Conservation (phyloP, 1,140 invertebrate genomes). For the Drosophila punjabiensis region DNA sequence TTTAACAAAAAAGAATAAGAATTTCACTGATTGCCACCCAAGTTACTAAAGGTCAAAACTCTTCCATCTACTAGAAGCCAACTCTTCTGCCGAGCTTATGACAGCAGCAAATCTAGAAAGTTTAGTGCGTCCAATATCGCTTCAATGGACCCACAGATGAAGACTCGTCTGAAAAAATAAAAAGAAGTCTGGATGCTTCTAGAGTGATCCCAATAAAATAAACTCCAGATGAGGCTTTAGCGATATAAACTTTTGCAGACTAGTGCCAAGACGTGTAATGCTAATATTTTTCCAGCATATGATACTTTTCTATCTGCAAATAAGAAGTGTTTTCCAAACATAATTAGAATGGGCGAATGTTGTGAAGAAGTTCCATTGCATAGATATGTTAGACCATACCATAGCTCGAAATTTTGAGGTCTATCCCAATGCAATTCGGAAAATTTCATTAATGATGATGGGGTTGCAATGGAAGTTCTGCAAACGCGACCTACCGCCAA, state of each 20-base stretch:
- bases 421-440: slow-evolving; percentile 1
- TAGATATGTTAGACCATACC: slow-evolving; percentile 21
- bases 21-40: too few relatives aligned
- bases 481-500: too few relatives aligned
- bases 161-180: not conserved
- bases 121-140: too few relatives aligned
- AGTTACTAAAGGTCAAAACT: too few relatives aligned
- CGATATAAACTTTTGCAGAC: not conserved
- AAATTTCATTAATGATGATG: slow-evolving; percentile 1
- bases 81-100: too few relatives aligned
- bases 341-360: slow-evolving; percentile 12
- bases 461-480: too few relatives aligned
- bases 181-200: slow-evolving; percentile 1
- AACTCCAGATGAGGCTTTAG: not conserved
- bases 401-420: slow-evolving; percentile 3
- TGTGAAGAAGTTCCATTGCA: slow-evolving; percentile 20
- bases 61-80: too few relatives aligned
- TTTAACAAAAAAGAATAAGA: too few relatives aligned
- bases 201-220: slow-evolving; percentile 1
- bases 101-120: too few relatives aligned
- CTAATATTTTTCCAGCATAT: slow-evolving; percentile 13
- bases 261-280: slow-evolving; percentile 4
- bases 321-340: slow-evolving; percentile 11
- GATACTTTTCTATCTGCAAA: slow-evolving; percentile 5
- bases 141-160: too few relatives aligned